Conservation (phyloP, 2,888 invertebrate genomes). For the Panzeria rudis region DNA sequence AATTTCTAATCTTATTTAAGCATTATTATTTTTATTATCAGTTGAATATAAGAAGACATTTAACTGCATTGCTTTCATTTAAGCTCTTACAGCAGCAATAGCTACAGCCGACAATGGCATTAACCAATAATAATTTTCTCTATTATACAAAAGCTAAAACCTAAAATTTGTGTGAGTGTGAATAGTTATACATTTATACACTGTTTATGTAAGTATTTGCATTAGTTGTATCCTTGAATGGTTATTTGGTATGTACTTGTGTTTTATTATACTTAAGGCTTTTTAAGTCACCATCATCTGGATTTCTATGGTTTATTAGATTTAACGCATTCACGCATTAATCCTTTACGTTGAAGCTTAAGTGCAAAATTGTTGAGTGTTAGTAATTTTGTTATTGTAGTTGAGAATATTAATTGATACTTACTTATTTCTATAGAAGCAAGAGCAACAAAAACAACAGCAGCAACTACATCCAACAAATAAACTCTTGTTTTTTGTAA, state of each 20-base stretch:
- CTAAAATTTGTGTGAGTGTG: neutral
- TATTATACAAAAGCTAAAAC: slow-evolving; percentile 1
- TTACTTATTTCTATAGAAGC: slow-evolving; percentile 16
- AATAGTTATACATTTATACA: neutral
- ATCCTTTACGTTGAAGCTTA: slow-evolving; percentile 66
- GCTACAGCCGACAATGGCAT: neutral
- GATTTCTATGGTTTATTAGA: slow-evolving; percentile 57
- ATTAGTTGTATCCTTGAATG: neutral
- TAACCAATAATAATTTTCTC: slow-evolving; percentile 38
- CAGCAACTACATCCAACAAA: slow-evolving; percentile 1
- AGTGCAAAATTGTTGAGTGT: slow-evolving; percentile 50
- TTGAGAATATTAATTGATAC: slow-evolving; percentile 55
- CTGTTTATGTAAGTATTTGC: slow-evolving; percentile 4
- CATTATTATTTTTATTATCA: slow-evolving; percentile 54
- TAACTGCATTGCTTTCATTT: slow-evolving; percentile 22
- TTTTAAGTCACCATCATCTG: slow-evolving; percentile 47
- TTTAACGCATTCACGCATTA: slow-evolving; percentile 67
- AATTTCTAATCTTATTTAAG: slow-evolving; percentile 40
- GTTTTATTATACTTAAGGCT: slow-evolving; percentile 36
- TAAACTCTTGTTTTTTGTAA: slow-evolving; percentile 13
- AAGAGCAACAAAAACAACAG: slow-evolving; percentile 18
- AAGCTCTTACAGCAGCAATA: neutral
- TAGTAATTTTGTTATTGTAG: slow-evolving; percentile 45
- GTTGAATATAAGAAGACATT: slow-evolving; percentile 43
- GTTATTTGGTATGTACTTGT: slow-evolving; percentile 4